A percentile compares a stretch with the other conserved stretches of the same genome.
These are phyloP conservation scores for Oreochromis aureus DNA, from an alignment of 2,113 vertebrate genomes.

Conservation along the genomic window DNA sequence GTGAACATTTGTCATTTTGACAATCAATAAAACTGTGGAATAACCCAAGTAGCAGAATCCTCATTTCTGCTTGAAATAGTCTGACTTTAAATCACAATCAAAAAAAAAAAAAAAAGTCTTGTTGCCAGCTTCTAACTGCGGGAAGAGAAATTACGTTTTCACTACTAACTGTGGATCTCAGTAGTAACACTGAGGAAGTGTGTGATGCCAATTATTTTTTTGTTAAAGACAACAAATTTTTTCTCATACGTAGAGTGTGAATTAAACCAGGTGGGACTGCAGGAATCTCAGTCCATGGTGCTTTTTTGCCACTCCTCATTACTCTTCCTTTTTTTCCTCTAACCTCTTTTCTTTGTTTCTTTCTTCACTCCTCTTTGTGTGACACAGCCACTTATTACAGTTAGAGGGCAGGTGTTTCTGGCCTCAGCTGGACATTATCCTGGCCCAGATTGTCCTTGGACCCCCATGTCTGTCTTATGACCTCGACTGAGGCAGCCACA, in stretches of 20 bases:
- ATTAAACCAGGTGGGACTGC: background rate
- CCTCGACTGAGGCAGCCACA: constrained; percentile 2
- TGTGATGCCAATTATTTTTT: background rate
- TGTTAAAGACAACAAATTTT: background rate
- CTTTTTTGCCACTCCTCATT: background rate
- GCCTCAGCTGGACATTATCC: constrained; percentile 65
- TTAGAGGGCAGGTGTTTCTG: constrained; percentile 46
- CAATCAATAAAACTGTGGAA: background rate
- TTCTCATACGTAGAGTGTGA: background rate
- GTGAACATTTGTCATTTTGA: background rate
- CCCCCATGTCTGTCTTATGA: constrained; percentile 49
- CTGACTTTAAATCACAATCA: background rate
- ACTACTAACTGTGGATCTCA: background rate
- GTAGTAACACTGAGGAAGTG: background rate
- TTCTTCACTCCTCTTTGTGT: background rate
- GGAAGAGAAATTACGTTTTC: background rate
- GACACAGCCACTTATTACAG: constrained; percentile 42
- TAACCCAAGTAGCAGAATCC: background rate
- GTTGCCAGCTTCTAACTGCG: background rate
- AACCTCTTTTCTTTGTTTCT: constrained; percentile 5
- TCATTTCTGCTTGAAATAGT: background rate
- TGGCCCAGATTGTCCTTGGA: constrained; percentile 66
- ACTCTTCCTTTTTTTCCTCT: background rate
- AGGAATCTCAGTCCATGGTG: background rate
- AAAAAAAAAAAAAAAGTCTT: background rate